Base-by-base conservation (phyloP, 2,888 invertebrate species). In the Harmothoe impar region DNA sequence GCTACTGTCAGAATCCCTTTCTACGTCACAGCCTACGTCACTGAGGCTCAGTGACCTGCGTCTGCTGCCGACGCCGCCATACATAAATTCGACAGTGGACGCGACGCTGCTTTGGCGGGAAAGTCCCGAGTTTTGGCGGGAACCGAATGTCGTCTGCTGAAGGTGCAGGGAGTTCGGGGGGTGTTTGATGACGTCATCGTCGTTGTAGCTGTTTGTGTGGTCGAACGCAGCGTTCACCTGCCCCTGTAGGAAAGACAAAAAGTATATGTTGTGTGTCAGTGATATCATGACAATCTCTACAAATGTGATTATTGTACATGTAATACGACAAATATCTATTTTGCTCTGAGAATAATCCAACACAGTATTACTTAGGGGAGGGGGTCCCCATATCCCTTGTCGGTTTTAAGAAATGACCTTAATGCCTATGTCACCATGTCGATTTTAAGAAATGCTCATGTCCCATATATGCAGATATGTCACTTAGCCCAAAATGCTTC, bases 71-170 rank as follows among this genome's bases (percentile, higher is more conserved):
- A 17, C 62, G 62, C 62, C 62, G 7, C 62, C 62, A n/a, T 62
- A 62, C 7, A 72, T 23, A 5, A 1, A 3, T n/a, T n/a, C 72
- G 7, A n/a, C 20, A n/a, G 29, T 25, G 29, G 72, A 29, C n/a
- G 72, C 25, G 31, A 3, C 72, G 72, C 72, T 72, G 29, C 25
- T 72, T 72, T 72, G 72, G 72, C 72, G 72, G 72, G 72, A 72
- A 62, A 62, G 62, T 29, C 72, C 29, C 7, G 72, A 29, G 72
- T 25, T 7, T 15, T 62, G 62, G 62, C 3, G 3, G 62, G 3
- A 7, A 43, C 43, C 43, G 23, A n/a, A n/a, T n/a, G 72, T 72
- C 72, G 72, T 72, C 72, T 72, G 72, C 72, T 72, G 29, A 20
- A 20, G 62, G 7, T 62, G n/a, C 23, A n/a, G 62, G 62, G 62